Evolutionary conservation across 2,113 vertebrate species (phyloP).

Genomic region (Laticauda colubrina): DNA sequence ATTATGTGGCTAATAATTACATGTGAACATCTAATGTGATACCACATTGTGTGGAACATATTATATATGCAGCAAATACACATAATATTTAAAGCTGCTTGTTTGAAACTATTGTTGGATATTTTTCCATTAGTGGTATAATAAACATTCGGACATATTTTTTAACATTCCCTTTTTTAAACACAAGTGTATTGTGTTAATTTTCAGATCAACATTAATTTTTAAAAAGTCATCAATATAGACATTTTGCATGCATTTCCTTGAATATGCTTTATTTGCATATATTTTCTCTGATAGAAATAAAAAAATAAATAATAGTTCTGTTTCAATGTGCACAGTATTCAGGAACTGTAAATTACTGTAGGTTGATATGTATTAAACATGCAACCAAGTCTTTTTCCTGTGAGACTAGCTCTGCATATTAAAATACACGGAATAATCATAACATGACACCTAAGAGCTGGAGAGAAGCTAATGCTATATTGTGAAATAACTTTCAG

Average conservation of each 20-base stretch:
- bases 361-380: not conserved
- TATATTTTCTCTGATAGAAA: not conserved
- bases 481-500: constrained; percentile 13
- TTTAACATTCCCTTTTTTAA: not conserved
- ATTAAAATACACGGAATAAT: not conserved
- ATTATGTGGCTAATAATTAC: not conserved
- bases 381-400: not conserved
- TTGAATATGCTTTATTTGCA: not conserved
- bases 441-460: not conserved
- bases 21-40: not conserved
- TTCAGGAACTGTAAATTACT: not conserved
- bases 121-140: not conserved
- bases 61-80: not conserved
- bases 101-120: not conserved
- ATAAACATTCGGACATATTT: not conserved
- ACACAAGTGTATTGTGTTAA: not conserved
- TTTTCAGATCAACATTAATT: not conserved
- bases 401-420: not conserved
- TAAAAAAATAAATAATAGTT: not conserved
- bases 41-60: not conserved
- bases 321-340: not conserved
- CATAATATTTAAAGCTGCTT: not conserved
- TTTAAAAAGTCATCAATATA: not conserved
- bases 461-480: not conserved
- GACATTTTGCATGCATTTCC: not conserved